Evolutionary conservation across 1,140 invertebrate species (phyloP), one percentile per base, ranked within the genome.

Genomic region (Drosophila kohkoa): DNA sequence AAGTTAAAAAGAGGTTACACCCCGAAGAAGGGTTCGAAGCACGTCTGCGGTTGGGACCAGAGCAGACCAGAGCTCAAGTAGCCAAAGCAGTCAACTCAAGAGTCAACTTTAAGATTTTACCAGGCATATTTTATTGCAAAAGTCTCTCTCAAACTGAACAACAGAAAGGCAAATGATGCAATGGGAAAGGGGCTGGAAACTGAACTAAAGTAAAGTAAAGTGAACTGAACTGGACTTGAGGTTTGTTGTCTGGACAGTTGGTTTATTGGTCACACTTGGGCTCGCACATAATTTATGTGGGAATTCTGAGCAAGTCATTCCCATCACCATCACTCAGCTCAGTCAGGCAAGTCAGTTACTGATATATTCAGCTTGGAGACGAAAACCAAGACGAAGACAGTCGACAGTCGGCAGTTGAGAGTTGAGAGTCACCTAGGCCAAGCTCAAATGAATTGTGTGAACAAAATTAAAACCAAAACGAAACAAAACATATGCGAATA

Each of bases 231-330:
- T 70, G 72, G 65, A 63, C 73, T 76, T 72, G 70, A 70, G 66
- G 75, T 83, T 79, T 65, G 79, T 70, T 43, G 81, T 81, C 85
- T 80, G 83, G 86, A 85, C 86, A 90, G 89, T 80, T 86, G 80
- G 90, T 89, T 91, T 91, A 91, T 91, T 90, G 85, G 89, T 91
- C 89, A 91, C 89, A 91, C 89, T 91, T 91, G 89, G 85, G 77
- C 89, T 91, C 89, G 81, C 82, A 79, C 90, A 90, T 91, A 87
- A 91, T 83, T 87, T 91, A 91, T 91, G 89, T 91, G 89, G 69
- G 89, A 91, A 91, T 79, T 79, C 54, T 77, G 69, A 67, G 78
- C 86, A 79, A 89, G 85, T 81, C 86, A 90, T 88, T 89, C 81
- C 86, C 85, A 82, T 78, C 76, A 75, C 79, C 77, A 80, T 83